Percentiles rank a stretch among this genome's conserved stretches.
Evolutionary conservation across 1,140 invertebrate species (phyloP).

Genomic region (Caenorhabditis briggsae): DNA sequence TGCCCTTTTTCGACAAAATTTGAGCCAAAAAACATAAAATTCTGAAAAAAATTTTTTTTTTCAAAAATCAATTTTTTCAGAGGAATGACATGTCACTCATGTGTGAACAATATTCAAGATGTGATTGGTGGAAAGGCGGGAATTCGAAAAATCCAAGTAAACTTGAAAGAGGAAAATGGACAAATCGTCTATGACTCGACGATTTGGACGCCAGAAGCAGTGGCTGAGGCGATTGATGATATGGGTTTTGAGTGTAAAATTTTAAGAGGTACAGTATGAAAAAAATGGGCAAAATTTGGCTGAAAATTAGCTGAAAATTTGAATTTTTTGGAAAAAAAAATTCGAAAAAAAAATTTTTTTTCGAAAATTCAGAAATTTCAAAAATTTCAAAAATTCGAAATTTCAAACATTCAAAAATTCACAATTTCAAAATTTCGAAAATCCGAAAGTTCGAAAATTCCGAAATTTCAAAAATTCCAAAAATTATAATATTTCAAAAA

Average conservation of each 20-base stretch:
- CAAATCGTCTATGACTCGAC: conserved; percentile 38
- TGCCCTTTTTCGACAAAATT: too few relatives aligned
- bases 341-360: too few relatives aligned
- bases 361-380: too few relatives aligned
- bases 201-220: conserved; percentile 56
- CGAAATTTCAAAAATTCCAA: too few relatives aligned
- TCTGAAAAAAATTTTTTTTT: background rate
- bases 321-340: too few relatives aligned
- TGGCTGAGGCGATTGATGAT: conserved; percentile 69
- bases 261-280: background rate
- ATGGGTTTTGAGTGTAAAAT: conserved; percentile 69
- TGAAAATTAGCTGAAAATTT: too few relatives aligned
- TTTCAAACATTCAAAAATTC: background rate
- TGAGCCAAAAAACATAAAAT: background rate
- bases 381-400: too few relatives aligned
- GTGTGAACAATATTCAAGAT: conserved; percentile 90
- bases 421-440: background rate
- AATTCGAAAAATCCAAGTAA: conserved; percentile 61
- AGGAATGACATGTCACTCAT: conserved; percentile 95
- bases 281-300: too few relatives aligned
- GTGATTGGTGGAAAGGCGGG: conserved; percentile 80
- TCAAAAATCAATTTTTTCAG: conserved; percentile 58
- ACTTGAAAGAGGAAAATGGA: conserved; percentile 64
- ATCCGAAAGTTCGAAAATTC: too few relatives aligned
- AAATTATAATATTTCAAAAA: too few relatives aligned